Evolutionary conservation across 2,797 vertebrate species (phyloP).

Genomic region (Chrysolophus pictus): DNA sequence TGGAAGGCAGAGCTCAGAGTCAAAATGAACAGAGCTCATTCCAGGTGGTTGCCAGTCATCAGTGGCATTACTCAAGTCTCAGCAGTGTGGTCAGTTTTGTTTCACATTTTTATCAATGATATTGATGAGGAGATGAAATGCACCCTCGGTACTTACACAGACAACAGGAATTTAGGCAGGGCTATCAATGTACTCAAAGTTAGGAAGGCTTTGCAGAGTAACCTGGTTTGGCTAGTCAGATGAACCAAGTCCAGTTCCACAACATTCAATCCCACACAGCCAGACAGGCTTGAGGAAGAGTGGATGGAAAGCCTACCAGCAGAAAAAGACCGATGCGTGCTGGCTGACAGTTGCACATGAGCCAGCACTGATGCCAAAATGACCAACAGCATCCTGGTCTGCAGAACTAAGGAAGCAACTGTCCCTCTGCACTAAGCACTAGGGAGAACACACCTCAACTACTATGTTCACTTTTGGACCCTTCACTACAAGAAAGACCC

Average conservation of each 20-base stretch:
- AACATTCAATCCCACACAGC: neutral
- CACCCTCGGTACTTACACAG: neutral
- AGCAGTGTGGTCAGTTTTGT: neutral
- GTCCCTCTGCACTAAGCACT: neutral
- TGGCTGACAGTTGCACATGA: neutral
- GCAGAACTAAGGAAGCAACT: neutral
- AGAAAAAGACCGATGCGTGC: neutral
- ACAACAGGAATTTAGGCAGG: neutral
- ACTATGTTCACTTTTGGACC: neutral
- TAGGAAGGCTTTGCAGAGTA: neutral
- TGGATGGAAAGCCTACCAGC: neutral
- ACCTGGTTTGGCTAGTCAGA: neutral
- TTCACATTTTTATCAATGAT: neutral
- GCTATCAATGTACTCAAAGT: neutral
- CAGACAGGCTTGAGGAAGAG: neutral
- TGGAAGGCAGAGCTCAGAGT: neutral
- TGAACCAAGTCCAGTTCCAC: neutral
- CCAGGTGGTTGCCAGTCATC: neutral
- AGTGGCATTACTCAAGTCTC: neutral
- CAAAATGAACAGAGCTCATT: neutral
- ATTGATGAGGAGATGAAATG: neutral
- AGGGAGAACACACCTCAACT: neutral
- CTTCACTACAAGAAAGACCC: neutral
- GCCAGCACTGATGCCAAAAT: neutral
- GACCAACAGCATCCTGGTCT: neutral